phyloP scores from a whole-genome alignment of 2,797 vertebrate genomes.

The Tiaroga cobitis region DNA sequence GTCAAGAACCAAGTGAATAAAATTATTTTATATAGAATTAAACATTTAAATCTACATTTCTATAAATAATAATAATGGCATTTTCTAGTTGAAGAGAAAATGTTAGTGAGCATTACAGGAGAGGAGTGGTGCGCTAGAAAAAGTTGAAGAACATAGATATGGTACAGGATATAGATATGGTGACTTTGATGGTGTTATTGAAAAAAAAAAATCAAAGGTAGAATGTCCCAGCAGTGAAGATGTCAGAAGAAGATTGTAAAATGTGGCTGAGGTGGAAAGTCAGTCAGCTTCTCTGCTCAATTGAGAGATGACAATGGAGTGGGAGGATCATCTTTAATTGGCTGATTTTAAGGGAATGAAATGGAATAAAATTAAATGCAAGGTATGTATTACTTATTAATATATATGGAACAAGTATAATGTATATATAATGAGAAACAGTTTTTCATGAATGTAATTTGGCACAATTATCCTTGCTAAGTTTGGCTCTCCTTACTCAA shows the following conservation, averaged over 20 bases:
- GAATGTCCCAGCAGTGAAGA: slow-evolving; percentile 68
- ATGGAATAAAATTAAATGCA: neutral
- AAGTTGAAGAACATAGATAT: slow-evolving; percentile 72
- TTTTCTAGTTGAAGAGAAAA: neutral
- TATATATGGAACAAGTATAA: neutral
- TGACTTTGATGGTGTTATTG: slow-evolving; percentile 72
- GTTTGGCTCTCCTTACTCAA: neutral
- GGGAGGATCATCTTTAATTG: slow-evolving; percentile 3
- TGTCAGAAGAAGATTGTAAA: slow-evolving; percentile 58
- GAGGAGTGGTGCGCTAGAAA: slow-evolving; percentile 68
- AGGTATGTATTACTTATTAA: neutral
- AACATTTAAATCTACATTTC: neutral
- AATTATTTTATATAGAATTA: neutral
- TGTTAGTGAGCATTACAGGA: slow-evolving; percentile 25
- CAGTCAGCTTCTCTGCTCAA: slow-evolving; percentile 1
- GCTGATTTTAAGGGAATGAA: neutral
- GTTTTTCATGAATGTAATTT: neutral
- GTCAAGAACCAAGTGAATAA: slow-evolving; percentile 57
- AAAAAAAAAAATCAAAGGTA: slow-evolving; percentile 70
- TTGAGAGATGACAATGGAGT: neutral
- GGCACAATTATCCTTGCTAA: neutral
- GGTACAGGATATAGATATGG: slow-evolving; percentile 65
- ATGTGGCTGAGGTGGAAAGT: neutral
- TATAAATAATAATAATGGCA: slow-evolving; percentile 42
- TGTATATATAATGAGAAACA: too few relatives aligned